Percentiles rank a stretch among this genome's conserved stretches.
phyloP scores from a whole-genome alignment of 2,888 invertebrate species.

The Reticulitermes lucifugus region DNA sequence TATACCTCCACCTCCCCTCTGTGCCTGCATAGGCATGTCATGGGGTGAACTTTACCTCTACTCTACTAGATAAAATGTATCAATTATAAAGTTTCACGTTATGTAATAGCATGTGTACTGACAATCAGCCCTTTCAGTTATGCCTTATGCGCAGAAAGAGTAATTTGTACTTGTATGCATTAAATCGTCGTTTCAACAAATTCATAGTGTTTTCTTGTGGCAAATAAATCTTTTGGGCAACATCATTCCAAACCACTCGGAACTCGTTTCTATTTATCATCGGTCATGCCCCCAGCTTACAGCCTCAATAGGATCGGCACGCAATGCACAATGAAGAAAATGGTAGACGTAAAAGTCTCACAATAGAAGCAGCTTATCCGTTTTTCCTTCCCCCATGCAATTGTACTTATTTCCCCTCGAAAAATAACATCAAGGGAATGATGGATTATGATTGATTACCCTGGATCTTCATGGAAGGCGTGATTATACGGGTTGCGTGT shows the following conservation, averaged over 20 bases:
- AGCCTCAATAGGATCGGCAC: not conserved
- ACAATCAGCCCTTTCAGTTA: no score
- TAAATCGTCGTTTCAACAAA: not conserved
- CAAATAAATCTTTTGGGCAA: not conserved
- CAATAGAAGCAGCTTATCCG: not conserved
- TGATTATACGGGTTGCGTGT: not conserved
- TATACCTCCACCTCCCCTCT: no score
- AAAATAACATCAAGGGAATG: not conserved
- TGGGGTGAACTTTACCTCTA: no score
- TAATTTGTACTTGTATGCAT: no score
- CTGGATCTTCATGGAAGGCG: not conserved
- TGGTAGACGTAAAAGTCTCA: not conserved
- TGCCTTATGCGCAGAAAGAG: no score
- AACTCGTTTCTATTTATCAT: not conserved
- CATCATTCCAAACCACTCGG: not conserved
- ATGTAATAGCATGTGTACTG: no score
- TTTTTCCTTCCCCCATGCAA: not conserved
- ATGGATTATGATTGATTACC: constrained; percentile 16
- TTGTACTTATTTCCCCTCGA: not conserved
- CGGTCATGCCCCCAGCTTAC: not conserved
- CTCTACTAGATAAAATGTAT: no score
- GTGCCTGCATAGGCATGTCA: no score
- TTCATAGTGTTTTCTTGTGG: not conserved
- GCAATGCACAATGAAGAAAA: not conserved
- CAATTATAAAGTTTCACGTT: no score